phyloP scores from a whole-genome alignment of 2,888 invertebrate genomes.

The Ennomos fuscantarius region DNA sequence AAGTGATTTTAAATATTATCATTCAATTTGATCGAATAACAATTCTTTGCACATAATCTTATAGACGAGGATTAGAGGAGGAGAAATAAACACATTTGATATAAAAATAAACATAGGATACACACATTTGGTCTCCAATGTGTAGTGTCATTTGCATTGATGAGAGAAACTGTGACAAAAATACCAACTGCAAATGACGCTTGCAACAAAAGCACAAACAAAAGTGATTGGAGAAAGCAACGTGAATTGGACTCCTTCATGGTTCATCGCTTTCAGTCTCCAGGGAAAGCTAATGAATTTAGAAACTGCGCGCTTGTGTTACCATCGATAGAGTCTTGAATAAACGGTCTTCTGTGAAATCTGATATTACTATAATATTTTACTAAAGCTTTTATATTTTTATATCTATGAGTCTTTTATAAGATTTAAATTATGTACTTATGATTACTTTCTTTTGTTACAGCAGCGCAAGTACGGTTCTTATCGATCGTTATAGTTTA shows the following conservation, averaged over 20 bases:
- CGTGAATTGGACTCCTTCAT: constrained; percentile 56
- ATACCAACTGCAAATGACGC: constrained; percentile 12
- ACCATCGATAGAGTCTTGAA: constrained; percentile 18
- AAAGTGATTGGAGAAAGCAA: constrained; percentile 60
- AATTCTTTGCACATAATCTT: no score
- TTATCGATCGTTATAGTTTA: no score
- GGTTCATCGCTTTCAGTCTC: constrained; percentile 52
- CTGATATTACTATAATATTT: neutral
- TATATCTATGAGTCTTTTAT: no score
- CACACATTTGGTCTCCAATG: constrained; percentile 5
- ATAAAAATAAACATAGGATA: no score
- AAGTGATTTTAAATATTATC: no score
- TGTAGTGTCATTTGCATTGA: constrained; percentile 22
- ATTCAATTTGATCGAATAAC: no score
- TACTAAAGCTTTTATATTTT: no score
- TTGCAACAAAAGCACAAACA: constrained; percentile 34
- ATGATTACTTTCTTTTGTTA: no score
- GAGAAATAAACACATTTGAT: no score
- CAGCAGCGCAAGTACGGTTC: no score
- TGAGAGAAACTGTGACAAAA: constrained; percentile 30
- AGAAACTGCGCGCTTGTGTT: constrained; percentile 49
- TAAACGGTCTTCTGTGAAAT: constrained; percentile 2
- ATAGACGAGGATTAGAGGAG: no score
- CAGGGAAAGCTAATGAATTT: constrained; percentile 60
- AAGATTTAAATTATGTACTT: no score